Evolutionary conservation across 2,888 invertebrate species (phyloP).

Genomic region (Apodemia duryi): DNA sequence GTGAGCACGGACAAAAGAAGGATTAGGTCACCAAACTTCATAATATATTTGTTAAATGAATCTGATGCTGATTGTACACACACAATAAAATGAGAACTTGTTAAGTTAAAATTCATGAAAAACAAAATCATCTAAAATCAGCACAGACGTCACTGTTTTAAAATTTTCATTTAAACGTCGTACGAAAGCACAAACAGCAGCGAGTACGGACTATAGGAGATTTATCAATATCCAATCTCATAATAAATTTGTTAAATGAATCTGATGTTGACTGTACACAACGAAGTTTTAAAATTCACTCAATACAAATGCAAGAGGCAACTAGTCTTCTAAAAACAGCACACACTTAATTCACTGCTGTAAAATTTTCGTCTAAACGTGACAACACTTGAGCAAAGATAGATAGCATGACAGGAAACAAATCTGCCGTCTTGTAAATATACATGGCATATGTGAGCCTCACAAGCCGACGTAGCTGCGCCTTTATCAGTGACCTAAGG

Average conservation of each 20-base stretch:
- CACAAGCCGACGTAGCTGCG: constrained; percentile 16
- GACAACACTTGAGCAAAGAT: constrained; percentile 19
- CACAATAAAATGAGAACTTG: neutral
- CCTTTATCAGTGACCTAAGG: constrained; percentile 14
- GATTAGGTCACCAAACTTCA: no score
- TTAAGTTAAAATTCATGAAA: neutral
- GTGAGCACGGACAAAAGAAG: no score
- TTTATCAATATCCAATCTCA: no score
- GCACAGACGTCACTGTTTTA: no score
- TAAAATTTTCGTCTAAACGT: neutral
- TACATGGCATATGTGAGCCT: constrained; percentile 18
- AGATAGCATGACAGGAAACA: constrained; percentile 22
- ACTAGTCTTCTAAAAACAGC: neutral
- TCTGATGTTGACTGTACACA: neutral
- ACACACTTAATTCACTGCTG: neutral
- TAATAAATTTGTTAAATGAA: neutral
- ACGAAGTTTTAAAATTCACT: no score
- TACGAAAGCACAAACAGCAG: no score
- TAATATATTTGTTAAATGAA: neutral
- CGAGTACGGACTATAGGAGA: no score
- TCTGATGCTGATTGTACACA: neutral
- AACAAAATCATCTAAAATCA: neutral
- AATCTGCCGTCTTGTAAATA: constrained; percentile 21
- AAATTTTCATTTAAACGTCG: no score
- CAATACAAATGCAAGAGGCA: neutral